A percentile compares a stretch with the other conserved stretches of the same genome.
Evolutionary conservation across 2,113 vertebrate species (phyloP).

Genomic region (Stigmatopora argus): DNA sequence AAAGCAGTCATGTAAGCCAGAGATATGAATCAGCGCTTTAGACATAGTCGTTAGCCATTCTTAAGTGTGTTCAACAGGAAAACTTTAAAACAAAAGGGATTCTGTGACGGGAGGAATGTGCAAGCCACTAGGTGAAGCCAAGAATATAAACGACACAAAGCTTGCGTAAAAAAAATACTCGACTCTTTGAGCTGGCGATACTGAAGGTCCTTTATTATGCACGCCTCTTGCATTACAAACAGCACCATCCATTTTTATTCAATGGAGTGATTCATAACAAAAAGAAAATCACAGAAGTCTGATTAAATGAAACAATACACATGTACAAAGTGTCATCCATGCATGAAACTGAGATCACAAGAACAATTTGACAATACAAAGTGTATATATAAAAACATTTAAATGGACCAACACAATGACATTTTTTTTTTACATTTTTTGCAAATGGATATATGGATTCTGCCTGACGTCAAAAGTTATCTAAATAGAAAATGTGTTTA

Average conservation of each 20-base stretch:
- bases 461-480: conserved; percentile 31
- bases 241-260: not conserved
- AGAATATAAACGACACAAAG: not conserved
- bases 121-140: not conserved
- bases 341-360: conserved; percentile 13
- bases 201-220: not conserved
- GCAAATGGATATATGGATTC: conserved; percentile 6
- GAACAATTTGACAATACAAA: conserved; percentile 29
- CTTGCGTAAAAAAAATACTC: not conserved
- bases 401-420: conserved; percentile 28
- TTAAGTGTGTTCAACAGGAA: not conserved
- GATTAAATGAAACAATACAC: not conserved
- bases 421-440: conserved; percentile 28
- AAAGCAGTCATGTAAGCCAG: not conserved
- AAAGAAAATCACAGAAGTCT: not conserved
- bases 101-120: not conserved
- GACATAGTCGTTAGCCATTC: not conserved
- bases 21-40: not conserved
- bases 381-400: conserved; percentile 52
- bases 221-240: not conserved
- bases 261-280: not conserved
- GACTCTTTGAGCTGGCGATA: not conserved
- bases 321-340: not conserved
- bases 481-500: conserved; percentile 35
- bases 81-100: not conserved